These are phyloP conservation scores for Prostheceraeus crozeri DNA, from an alignment of 2,888 invertebrate genomes.

Conservation along the genomic window DNA sequence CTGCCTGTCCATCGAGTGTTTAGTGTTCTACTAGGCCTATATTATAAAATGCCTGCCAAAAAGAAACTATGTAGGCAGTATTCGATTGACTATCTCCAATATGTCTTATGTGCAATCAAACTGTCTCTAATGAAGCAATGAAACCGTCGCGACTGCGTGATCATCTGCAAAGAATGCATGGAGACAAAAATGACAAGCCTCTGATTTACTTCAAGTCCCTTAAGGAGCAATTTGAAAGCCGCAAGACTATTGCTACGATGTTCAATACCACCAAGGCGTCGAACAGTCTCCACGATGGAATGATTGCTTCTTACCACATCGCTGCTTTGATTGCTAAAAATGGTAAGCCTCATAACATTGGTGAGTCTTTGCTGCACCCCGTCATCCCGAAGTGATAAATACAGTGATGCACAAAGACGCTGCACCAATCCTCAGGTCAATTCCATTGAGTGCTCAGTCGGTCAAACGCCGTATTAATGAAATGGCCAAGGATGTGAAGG, in stretches of 20 bases:
- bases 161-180: not conserved
- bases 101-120: not conserved
- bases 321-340: too few species aligned
- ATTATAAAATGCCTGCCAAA: too few species aligned
- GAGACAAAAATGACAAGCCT: not conserved
- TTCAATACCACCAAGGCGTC: not conserved
- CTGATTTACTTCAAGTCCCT: not conserved
- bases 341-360: too few species aligned
- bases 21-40: too few species aligned
- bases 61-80: conserved; percentile 6
- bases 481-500: conserved; percentile 2
- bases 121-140: not conserved
- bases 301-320: too few species aligned
- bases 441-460: conserved; percentile 8
- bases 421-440: not conserved
- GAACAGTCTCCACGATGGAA: too few species aligned
- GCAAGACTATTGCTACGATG: conserved; percentile 2
- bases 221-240: not conserved
- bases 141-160: not conserved
- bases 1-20: too few species aligned
- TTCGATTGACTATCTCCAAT: not conserved
- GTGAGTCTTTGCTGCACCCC: too few species aligned
- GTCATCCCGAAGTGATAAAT: too few species aligned
- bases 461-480: conserved; percentile 12
- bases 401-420: conserved; percentile 5